Base-by-base conservation (phyloP, 2,888 invertebrate species). In the Leptodirus hochenwartii region DNA sequence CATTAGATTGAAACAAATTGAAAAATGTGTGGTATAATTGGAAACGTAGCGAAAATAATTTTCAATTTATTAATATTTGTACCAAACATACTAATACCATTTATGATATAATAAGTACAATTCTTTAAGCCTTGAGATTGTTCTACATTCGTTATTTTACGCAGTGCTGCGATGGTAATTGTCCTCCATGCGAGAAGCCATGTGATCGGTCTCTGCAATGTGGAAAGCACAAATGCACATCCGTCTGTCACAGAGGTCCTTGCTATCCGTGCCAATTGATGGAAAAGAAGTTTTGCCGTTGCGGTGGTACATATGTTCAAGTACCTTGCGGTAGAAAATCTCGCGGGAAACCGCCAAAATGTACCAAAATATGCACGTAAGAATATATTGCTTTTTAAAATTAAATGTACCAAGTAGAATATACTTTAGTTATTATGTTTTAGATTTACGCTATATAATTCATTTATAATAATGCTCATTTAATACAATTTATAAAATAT, bases 271-370 rank as follows among this genome's bases (percentile, higher is more conserved):
- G 87, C 43, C 69, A 67, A 2, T 53, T 69, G 32, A 77, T 72
- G 1, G 75, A 65, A 4, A 70, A 70, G 39, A 64, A 75, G 3
- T 62, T 74, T 11, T 95, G 93, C 46, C 66, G 70, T 32, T 95
- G 93, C 51, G 82, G 85, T 25, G 62, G 61, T 34, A 84, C 82
- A 2, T 68, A 65, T 25, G 59, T 82, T 9, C 69, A 65, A 6
- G 82, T 91, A 2, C 84, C 87, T 0, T 95, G 93, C 55, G 91
- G 91, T 0, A 64, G 78, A 33, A 79, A 80, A 43, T 66, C 66
- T 32, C 65, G 64, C 39, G 74, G 76, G 0, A 76, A 73, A 42
- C 80, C 85, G 5, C 87, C 87, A 2, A 70, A 69, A 43, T 93
- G 93, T 46, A 60, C 56, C 34, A 62, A 72, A 32, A 56, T 58